Evolutionary conservation across 2,888 invertebrate genomes (phyloP).

Genomic region (Melanophora roralis): DNA sequence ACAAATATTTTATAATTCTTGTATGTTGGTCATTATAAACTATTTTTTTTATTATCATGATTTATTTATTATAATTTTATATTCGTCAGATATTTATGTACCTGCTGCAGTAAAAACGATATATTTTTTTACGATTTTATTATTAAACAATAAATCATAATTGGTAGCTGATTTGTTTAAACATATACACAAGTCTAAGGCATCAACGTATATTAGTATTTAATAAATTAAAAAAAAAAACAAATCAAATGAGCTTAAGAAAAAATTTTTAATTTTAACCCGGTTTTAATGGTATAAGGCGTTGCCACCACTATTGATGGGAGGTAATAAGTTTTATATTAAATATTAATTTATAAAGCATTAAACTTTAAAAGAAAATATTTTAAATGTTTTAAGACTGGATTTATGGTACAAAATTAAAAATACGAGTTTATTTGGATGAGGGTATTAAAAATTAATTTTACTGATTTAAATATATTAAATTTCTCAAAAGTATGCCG

Average conservation of each 20-base stretch:
- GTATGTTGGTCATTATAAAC: slow-evolving; percentile 34
- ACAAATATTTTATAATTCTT: slow-evolving; percentile 34
- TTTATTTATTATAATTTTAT: slow-evolving; percentile 16
- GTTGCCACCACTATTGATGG: too few species aligned
- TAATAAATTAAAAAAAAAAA: background rate
- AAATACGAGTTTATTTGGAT: too few species aligned
- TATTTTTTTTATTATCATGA: background rate
- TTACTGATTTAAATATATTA: too few species aligned
- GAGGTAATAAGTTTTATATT: too few species aligned
- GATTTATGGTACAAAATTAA: too few species aligned
- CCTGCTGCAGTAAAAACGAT: background rate
- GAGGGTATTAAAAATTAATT: too few species aligned
- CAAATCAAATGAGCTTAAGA: background rate
- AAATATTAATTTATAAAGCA: too few species aligned
- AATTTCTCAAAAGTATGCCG: too few species aligned
- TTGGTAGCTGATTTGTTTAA: slow-evolving; percentile 57
- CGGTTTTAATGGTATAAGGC: too few species aligned
- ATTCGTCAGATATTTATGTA: slow-evolving; percentile 5
- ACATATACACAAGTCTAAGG: slow-evolving; percentile 47
- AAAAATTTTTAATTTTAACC: too few species aligned
- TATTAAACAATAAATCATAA: slow-evolving; percentile 63
- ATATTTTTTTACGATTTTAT: slow-evolving; percentile 4
- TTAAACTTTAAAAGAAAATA: too few species aligned
- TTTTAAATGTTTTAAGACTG: too few species aligned
- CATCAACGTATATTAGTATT: slow-evolving; percentile 4